phyloP scores from a whole-genome alignment of 2,113 vertebrate genomes.

The Macaca nemestrina region DNA sequence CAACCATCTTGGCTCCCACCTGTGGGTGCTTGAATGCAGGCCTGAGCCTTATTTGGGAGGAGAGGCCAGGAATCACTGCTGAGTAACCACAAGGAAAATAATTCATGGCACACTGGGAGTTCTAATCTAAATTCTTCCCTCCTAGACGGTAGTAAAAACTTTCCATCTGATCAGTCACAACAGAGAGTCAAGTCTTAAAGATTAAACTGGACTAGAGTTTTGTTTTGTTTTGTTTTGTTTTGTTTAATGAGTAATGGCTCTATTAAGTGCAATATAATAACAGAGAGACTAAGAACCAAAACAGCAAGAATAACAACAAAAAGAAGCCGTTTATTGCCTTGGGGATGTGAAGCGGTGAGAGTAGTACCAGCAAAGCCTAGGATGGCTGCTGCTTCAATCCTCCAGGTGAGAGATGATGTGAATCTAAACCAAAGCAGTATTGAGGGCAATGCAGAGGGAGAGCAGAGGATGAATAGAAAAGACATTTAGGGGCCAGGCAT shows the following conservation, averaged over 20 bases:
- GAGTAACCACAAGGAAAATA: neutral
- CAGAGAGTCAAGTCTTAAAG: neutral
- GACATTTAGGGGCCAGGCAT: too few relatives aligned
- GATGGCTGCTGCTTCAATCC: neutral
- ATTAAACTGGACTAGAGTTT: neutral
- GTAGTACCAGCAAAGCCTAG: neutral
- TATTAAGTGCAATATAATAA: neutral
- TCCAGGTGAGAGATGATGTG: neutral
- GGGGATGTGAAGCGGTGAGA: neutral
- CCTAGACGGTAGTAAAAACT: neutral
- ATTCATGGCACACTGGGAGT: neutral
- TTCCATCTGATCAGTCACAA: neutral
- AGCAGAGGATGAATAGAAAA: neutral
- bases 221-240: too few relatives aligned
- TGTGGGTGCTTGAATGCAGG: neutral
- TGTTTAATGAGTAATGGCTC: neutral
- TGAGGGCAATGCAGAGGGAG: neutral
- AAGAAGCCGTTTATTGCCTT: neutral
- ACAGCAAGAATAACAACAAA: conserved; percentile 17
- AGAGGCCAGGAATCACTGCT: neutral
- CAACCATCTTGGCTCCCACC: neutral
- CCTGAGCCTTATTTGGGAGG: neutral
- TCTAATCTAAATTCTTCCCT: neutral
- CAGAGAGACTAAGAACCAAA: neutral
- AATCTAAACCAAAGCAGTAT: neutral